Percentiles rank a stretch among this genome's conserved stretches.
phyloP scores from a whole-genome alignment of 2,797 vertebrate genomes.

The Crypturellus tataupa region DNA sequence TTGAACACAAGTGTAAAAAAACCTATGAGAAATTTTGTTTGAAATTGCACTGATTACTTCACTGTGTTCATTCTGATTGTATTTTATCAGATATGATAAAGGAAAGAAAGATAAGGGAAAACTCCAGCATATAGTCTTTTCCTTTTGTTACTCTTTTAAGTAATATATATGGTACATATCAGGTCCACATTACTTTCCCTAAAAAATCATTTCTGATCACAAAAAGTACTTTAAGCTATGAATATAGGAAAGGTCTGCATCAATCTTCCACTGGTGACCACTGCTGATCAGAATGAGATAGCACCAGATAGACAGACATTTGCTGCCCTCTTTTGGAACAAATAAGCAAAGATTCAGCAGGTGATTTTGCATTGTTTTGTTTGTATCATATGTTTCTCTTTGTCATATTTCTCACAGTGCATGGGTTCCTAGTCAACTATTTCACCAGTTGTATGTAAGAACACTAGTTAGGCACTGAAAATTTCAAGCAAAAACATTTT shows the following conservation, averaged over 20 bases:
- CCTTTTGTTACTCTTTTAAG: background rate
- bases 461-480: background rate
- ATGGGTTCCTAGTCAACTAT: background rate
- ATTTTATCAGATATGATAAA: background rate
- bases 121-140: background rate
- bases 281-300: conserved; percentile 25
- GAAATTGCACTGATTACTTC: background rate
- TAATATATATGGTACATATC: background rate
- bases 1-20: background rate
- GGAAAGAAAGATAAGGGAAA: background rate
- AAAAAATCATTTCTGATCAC: background rate
- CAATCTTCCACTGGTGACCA: background rate
- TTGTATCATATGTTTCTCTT: conserved; percentile 4
- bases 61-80: background rate
- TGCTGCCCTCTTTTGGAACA: conserved; percentile 86
- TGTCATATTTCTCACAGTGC: background rate
- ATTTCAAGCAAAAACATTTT: background rate
- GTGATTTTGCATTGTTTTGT: background rate
- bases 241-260: background rate
- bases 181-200: background rate
- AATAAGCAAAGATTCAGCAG: background rate
- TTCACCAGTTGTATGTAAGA: background rate
- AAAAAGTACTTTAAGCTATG: background rate
- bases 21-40: background rate
- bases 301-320: conserved; percentile 22